phyloP scores from a whole-genome alignment of 1,140 invertebrate species.

The Myzus persicae region DNA sequence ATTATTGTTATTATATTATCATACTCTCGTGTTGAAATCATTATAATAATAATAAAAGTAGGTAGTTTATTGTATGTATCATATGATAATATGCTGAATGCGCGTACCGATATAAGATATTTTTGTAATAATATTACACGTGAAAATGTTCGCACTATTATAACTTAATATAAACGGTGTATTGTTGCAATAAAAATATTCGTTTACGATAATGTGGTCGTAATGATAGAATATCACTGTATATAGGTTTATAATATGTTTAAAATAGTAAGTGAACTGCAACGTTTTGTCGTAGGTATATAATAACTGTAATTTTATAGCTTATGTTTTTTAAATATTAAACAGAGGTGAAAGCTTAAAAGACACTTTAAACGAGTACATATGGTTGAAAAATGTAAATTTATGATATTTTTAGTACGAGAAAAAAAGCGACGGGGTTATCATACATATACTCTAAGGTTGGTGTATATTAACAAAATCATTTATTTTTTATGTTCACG shows the following conservation, averaged over 20 bases:
- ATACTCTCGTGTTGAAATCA: background rate
- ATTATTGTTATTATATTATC: background rate
- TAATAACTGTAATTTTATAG: background rate
- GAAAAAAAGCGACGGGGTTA: background rate
- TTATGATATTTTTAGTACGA: background rate
- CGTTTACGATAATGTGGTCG: background rate
- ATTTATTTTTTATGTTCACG: background rate
- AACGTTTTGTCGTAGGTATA: background rate
- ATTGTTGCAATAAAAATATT: background rate
- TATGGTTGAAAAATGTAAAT: background rate
- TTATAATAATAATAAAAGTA: background rate
- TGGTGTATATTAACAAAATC: background rate
- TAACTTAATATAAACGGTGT: background rate
- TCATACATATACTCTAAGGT: background rate
- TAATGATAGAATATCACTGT: background rate
- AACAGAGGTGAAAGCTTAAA: background rate
- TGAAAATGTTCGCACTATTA: background rate
- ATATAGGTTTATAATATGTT: background rate
- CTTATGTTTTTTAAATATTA: constrained; percentile 17
- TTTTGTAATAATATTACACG: background rate
- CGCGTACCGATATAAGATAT: no score
- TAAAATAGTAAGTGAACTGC: background rate
- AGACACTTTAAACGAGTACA: background rate
- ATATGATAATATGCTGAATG: background rate
- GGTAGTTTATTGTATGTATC: background rate